phyloP scores from a whole-genome alignment of 1,140 invertebrate species.

The Caerostris extrusa region DNA sequence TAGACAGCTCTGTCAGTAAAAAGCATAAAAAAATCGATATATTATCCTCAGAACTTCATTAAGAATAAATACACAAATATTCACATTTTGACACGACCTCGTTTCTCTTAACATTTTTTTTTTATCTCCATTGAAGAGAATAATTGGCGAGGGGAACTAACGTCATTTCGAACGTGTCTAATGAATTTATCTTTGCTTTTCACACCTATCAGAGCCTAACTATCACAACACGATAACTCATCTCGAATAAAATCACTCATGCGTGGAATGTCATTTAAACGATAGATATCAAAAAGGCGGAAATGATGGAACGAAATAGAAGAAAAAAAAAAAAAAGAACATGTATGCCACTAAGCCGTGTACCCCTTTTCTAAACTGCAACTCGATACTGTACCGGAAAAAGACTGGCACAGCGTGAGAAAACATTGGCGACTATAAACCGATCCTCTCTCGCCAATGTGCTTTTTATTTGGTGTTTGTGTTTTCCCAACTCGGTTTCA shows the following conservation, averaged over 20 bases:
- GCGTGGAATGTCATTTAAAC: not conserved
- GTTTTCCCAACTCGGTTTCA: not conserved
- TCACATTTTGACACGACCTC: not conserved
- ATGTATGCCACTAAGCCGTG: constrained; percentile 10
- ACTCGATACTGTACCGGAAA: constrained; percentile 11
- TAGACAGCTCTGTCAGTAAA: too few relatives aligned
- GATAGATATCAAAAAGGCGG: not conserved
- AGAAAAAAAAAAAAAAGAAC: not conserved
- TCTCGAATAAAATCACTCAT: not conserved
- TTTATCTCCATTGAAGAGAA: not conserved
- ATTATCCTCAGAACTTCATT: not conserved
- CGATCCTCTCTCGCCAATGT: constrained; percentile 14
- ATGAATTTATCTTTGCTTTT: constrained; percentile 17
- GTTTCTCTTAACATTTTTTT: not conserved
- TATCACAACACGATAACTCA: constrained; percentile 14
- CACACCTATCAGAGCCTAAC: constrained; percentile 12
- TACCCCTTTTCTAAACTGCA: not conserved
- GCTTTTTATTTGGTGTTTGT: not conserved
- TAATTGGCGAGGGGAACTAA: not conserved
- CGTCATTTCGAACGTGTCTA: not conserved
- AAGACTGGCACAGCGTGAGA: constrained; percentile 10
- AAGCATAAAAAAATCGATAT: too few relatives aligned
- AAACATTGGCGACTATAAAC: constrained; percentile 32
- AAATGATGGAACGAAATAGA: not conserved
- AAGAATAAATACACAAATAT: not conserved